phyloP scores from a whole-genome alignment of 1,140 invertebrate genomes.

The Heterodera carotae region DNA sequence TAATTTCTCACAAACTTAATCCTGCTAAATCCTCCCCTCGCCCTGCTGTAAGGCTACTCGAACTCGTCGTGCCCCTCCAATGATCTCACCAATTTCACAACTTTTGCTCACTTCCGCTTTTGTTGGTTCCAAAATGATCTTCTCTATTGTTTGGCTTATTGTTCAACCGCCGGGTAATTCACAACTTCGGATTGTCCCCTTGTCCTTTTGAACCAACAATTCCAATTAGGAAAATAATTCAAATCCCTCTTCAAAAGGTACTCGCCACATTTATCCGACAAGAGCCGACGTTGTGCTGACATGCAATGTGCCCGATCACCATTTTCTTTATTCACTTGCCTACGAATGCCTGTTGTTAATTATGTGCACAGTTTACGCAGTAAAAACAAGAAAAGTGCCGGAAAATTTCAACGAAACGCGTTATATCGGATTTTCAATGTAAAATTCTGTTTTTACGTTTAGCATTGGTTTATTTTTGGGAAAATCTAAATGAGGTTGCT shows the following conservation, averaged over 20 bases:
- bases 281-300: constrained; percentile 70
- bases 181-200: too few relatives aligned
- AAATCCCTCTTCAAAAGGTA: constrained; percentile 40
- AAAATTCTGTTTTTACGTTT: background rate
- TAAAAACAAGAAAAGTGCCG: constrained; percentile 77
- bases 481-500: background rate
- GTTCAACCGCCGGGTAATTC: constrained; percentile 72
- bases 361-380: constrained; percentile 77
- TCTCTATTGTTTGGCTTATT: constrained; percentile 72
- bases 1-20: background rate
- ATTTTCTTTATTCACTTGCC: constrained; percentile 75
- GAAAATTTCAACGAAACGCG: constrained; percentile 76
- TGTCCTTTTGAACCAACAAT: too few relatives aligned
- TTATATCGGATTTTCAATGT: constrained; percentile 76
- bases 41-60: constrained; percentile 67
- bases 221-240: too few relatives aligned
- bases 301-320: constrained; percentile 75
- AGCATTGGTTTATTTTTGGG: too few relatives aligned
- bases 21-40: background rate
- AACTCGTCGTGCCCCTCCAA: constrained; percentile 74
- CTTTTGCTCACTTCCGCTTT: constrained; percentile 72
- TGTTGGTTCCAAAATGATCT: constrained; percentile 72
- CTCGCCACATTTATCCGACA: constrained; percentile 67
- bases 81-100: constrained; percentile 78
- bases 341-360: constrained; percentile 77